phyloP scores from a whole-genome alignment of 2,888 invertebrate genomes.

The Tetanocera ferruginea region DNA sequence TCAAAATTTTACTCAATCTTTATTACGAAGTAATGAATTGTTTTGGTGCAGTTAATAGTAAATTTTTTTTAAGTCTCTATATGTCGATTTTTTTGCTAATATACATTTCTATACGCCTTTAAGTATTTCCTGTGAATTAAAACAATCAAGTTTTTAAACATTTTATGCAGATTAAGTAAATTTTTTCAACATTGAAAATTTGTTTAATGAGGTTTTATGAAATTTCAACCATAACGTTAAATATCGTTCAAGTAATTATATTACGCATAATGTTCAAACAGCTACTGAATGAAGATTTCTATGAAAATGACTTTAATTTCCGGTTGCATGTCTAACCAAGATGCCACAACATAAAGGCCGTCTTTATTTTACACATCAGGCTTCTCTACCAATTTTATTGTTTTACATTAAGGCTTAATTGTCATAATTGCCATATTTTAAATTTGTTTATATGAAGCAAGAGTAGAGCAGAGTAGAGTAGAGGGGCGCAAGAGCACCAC shows the following conservation, averaged over 20 bases:
- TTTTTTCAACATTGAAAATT: too few relatives aligned
- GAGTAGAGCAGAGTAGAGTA: not conserved
- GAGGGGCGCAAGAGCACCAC: not conserved
- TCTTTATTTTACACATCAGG: not conserved
- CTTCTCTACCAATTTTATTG: conserved; percentile 36
- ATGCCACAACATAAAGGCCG: not conserved
- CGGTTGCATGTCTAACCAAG: conserved; percentile 61
- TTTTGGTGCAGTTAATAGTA: too few relatives aligned
- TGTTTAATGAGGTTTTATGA: not conserved
- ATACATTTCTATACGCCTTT: too few relatives aligned
- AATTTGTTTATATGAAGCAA: conserved; percentile 16
- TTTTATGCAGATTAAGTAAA: too few relatives aligned
- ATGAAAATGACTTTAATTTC: conserved; percentile 62
- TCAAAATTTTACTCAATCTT: too few relatives aligned
- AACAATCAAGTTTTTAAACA: too few relatives aligned
- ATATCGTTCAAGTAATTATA: not conserved
- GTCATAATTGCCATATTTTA: conserved; percentile 21
- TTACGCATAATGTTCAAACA: not conserved
- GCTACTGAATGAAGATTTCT: conserved; percentile 27
- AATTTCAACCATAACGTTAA: not conserved
- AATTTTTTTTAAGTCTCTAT: too few relatives aligned
- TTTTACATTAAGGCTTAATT: conserved; percentile 22
- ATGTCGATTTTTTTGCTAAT: too few relatives aligned
- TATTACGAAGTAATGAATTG: too few relatives aligned
- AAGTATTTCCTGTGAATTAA: too few relatives aligned